A percentile compares a stretch with the other conserved stretches of the same genome.
phyloP scores from a whole-genome alignment of 2,113 vertebrate species.

The Halichoerus grypus region DNA sequence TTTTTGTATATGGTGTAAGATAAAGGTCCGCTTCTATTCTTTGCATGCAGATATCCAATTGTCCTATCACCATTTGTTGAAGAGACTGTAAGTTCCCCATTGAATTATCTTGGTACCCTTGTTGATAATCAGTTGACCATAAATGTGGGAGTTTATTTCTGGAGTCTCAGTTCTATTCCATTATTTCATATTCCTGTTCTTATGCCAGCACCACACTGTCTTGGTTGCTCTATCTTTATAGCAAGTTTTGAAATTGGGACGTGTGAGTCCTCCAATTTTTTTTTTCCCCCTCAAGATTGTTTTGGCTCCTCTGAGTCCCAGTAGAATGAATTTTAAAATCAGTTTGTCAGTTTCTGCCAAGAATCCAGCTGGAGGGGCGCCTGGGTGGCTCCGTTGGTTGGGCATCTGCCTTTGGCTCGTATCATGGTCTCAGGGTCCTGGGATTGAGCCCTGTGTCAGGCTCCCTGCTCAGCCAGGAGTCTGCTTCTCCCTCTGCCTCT shows the following conservation, averaged over 20 bases:
- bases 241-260: background rate
- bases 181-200: background rate
- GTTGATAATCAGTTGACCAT: background rate
- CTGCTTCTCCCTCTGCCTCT: no score
- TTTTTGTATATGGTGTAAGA: background rate
- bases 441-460: no score
- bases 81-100: background rate
- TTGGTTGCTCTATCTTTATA: background rate
- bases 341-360: background rate
- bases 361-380: background rate
- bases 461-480: no score
- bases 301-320: background rate
- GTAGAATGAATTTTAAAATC: background rate
- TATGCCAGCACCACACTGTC: background rate
- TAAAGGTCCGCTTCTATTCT: background rate
- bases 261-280: background rate
- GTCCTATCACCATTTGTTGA: background rate
- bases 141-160: conserved; percentile 10
- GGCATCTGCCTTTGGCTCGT: no score
- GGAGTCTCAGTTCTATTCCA: background rate
- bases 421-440: no score
- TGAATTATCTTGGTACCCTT: conserved; percentile 8
- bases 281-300: background rate
- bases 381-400: no score
- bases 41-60: background rate